Conservation (phyloP, 2,888 invertebrate genomes). For the Saturnia japonica region DNA sequence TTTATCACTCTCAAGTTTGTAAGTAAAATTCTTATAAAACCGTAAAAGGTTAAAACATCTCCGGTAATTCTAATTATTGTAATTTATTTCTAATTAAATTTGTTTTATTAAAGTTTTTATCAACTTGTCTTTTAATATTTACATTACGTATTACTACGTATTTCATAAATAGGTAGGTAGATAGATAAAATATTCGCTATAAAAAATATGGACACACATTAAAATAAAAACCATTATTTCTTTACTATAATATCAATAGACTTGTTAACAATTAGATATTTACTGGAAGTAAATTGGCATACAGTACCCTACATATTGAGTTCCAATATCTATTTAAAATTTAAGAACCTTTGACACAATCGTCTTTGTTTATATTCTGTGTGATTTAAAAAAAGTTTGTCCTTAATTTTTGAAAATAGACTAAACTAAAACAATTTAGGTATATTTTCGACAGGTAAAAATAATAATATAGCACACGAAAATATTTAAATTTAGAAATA, state of each 20-base stretch:
- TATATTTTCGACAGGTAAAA: neutral
- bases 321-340: too few relatives aligned
- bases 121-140: neutral
- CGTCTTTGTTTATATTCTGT: neutral
- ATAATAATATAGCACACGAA: neutral
- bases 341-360: too few relatives aligned
- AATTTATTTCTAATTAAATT: neutral
- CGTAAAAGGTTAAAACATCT: neutral
- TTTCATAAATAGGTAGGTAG: neutral
- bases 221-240: neutral
- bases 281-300: too few relatives aligned
- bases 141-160: neutral
- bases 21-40: neutral
- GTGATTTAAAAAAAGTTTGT: neutral
- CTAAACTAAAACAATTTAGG: neutral
- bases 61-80: neutral
- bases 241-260: neutral
- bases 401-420: neutral
- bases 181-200: neutral
- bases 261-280: neutral
- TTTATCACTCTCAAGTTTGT: neutral
- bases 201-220: neutral
- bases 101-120: neutral
- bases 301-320: too few relatives aligned
- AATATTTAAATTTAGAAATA: constrained; percentile 29